phyloP scores from a whole-genome alignment of 2,113 vertebrate genomes.

The Phrynocephalus versicolor region DNA sequence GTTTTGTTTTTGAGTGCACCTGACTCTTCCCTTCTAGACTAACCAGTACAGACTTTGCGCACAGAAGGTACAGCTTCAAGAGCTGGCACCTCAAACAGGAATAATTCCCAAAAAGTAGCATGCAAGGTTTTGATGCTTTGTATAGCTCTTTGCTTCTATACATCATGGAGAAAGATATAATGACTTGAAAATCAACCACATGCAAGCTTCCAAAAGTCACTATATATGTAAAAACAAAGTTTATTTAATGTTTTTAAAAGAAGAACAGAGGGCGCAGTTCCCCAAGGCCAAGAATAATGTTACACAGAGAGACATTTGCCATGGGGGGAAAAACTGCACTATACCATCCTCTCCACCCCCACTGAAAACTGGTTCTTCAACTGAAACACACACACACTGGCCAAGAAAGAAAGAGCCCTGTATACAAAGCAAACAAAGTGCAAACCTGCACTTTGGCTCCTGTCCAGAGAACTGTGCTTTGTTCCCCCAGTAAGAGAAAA shows the following conservation, averaged over 20 bases:
- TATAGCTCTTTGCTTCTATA: neutral
- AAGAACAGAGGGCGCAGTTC: neutral
- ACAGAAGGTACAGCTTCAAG: too few species aligned
- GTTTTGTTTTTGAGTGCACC: too few species aligned
- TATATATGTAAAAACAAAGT: neutral
- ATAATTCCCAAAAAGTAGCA: neutral
- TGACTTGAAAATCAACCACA: neutral
- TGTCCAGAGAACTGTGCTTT: neutral
- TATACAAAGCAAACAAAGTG: constrained; percentile 12
- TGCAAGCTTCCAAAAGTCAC: neutral
- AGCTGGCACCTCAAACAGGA: too few species aligned
- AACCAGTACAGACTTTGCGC: too few species aligned
- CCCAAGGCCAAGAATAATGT: neutral
- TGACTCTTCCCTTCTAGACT: too few species aligned
- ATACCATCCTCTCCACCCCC: too few species aligned
- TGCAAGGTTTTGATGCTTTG: neutral
- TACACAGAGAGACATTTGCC: neutral
- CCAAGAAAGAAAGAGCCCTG: neutral
- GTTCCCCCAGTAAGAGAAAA: neutral
- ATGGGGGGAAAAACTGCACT: neutral
- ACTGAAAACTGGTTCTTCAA: neutral
- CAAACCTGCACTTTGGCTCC: neutral
- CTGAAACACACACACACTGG: neutral
- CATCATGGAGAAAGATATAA: neutral
- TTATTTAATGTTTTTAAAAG: neutral